Evolutionary conservation across 1,140 invertebrate species (phyloP), one percentile per base, ranked within the genome.

Genomic region (Megalonaias nervosa): DNA sequence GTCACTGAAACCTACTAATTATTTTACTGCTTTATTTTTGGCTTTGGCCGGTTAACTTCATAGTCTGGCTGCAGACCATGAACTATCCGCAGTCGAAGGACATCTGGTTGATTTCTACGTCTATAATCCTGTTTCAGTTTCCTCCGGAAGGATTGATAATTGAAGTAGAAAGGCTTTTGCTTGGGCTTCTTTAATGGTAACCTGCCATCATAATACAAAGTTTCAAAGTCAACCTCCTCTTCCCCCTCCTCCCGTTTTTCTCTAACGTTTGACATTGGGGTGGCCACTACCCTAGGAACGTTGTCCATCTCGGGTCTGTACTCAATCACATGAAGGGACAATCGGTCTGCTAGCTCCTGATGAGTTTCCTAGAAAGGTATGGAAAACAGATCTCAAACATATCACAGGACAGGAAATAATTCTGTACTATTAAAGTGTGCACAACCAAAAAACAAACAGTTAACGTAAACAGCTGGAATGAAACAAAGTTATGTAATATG

Each of bases 281-380:
- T 95, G 2, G 97, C 97, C n/a, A 98, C 91, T 4, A 99, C 93
- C 75, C 91, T 92, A 0, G 97, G 97, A 85, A 94, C 95, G 87
- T 94, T 92, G 71, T 93, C 92, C 82, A 94, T 94, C 86, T 97
- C 95, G 69, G 93, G 92, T 73, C 93, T 92, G 55, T 96, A 93
- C 91, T 99, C 97, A 62, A 99, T 97, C n/a, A 99, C 89, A 91
- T 99, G 95, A 12, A 99, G 91, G 80, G 94, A 91, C 84, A 97
- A 97, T 84, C 98, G 95, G 82, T 98, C 94, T 0, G 97, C 97
- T 56, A 99, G 91, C 88, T 97, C 90, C 89, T 97, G 92, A 88
- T 96, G 94, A 1, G 94, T 94, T 94, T 96, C 96, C 95, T 97
- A 88, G 19, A 90, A 89, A 89, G 84, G 55, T 56, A 17, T 38